These are phyloP conservation scores for Pangasianodon hypophthalmus DNA, from an alignment of 2,113 vertebrate species.

Conservation along the genomic window DNA sequence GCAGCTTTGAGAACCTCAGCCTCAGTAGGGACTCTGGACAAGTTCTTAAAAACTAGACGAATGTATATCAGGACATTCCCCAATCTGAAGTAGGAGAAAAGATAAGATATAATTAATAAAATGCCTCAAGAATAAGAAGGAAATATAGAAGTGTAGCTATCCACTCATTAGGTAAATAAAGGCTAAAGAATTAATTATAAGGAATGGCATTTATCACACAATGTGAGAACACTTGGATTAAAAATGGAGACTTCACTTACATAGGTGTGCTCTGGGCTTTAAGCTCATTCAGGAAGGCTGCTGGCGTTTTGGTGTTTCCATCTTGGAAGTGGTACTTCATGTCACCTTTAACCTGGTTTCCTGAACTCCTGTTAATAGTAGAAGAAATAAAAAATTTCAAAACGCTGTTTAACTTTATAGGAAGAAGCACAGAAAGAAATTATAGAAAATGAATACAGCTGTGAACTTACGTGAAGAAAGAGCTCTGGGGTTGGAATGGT, in stretches of 20 bases:
- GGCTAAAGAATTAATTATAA: neutral
- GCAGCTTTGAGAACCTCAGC: too few species aligned
- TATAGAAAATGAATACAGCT: neutral
- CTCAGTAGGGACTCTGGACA: too few species aligned
- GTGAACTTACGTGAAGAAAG: neutral
- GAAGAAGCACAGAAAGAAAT: neutral
- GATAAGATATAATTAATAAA: too few species aligned
- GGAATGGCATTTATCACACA: neutral
- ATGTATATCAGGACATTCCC: too few species aligned
- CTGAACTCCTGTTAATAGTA: neutral
- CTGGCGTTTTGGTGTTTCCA: neutral
- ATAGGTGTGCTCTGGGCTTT: neutral
- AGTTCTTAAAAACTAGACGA: too few species aligned
- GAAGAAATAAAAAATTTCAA: neutral
- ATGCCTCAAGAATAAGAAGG: neutral
- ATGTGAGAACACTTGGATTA: neutral
- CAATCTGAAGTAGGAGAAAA: too few species aligned
- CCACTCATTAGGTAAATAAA: too few species aligned
- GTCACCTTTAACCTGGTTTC: neutral
- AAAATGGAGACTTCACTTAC: neutral
- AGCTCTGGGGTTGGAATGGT: neutral
- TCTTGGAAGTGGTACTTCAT: slow-evolving; percentile 6
- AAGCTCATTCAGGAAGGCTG: neutral
- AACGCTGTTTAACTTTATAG: neutral
- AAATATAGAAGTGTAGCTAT: too few species aligned